A percentile compares a stretch with the other conserved stretches of the same genome.
These are phyloP conservation scores for Acrocephalus kingi DNA, from an alignment of 2,113 vertebrate genomes.

Conservation along the genomic window DNA sequence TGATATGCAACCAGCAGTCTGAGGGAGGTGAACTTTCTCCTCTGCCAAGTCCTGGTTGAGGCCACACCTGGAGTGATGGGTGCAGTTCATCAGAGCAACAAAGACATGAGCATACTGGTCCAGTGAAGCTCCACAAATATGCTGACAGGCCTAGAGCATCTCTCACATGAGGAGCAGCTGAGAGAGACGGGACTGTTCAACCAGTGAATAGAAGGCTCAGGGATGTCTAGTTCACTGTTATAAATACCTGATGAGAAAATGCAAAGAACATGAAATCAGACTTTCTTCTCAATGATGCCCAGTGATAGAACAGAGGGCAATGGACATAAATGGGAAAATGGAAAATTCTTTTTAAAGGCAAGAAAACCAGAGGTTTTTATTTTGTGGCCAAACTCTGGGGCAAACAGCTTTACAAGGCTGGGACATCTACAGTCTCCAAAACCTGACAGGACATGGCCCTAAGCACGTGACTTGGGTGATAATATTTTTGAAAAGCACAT, in stretches of 20 bases:
- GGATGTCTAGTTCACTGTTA: neutral
- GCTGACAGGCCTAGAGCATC: neutral
- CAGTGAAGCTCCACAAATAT: neutral
- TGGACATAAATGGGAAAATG: neutral
- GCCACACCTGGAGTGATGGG: neutral
- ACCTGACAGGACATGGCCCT: neutral
- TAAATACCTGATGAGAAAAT: neutral
- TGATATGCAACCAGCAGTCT: neutral
- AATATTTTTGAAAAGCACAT: neutral
- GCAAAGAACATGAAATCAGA: neutral
- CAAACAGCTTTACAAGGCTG: accelerated
- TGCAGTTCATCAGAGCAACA: neutral
- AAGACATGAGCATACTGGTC: neutral
- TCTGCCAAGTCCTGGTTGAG: neutral
- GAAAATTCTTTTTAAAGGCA: neutral
- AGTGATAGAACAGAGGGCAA: neutral
- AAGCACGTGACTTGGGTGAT: accelerated
- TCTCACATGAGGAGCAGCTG: neutral
- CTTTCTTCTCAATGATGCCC: neutral
- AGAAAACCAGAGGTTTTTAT: accelerated
- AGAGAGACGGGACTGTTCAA: neutral
- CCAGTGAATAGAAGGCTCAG: neutral
- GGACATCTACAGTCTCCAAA: neutral
- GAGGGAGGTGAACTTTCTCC: neutral
- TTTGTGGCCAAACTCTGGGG: neutral